Evolutionary conservation across 2,113 vertebrate genomes (phyloP), one percentile per base, ranked within the genome.

Genomic region (Equus quagga): DNA sequence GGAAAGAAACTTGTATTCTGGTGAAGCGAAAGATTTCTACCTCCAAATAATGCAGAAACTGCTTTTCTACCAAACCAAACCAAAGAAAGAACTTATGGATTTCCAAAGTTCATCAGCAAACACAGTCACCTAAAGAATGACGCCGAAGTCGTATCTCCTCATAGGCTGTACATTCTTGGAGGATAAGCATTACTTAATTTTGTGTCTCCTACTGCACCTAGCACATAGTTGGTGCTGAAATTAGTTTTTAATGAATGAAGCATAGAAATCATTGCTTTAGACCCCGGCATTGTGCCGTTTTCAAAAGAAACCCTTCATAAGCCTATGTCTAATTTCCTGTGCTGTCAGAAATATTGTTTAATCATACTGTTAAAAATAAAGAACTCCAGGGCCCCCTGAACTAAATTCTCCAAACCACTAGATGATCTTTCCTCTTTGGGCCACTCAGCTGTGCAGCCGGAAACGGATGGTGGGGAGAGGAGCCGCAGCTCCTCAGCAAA

Each of bases 361-460:
- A 83, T 91, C 69, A 49, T 28, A 26, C 60, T 60, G 89, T 95
- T 97, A 95, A 97, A 97, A 92, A 97, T 92, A 94, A 97, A 70
- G 65, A 76, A 10, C 62, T 75, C 56, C 24, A 54, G 69, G 89
- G 80, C 87, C 80, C 46, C 58, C 70, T 83, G 95, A 95, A 60
- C 92, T 65, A 54, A 69, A 96, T 95, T 92, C 91, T 87, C 82
- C 76, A 82, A 76, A 90, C 60, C 44, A 10, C 89, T 75, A 49
- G 73, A 23, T 73, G 67, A 36, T 86, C 86, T 84, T 95, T 94
- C 91, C 96, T 93, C 95, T 96, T 95, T 82, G 72, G 81, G 97
- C 56, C 36, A 2, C 72, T 98, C 97, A 98, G 97, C 97, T 98
- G 97, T 98, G 97, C 93, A 8, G 84, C 76, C 56, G 56, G 97